Conservation (phyloP, 2,113 vertebrate genomes). For the Neogale vison region DNA sequence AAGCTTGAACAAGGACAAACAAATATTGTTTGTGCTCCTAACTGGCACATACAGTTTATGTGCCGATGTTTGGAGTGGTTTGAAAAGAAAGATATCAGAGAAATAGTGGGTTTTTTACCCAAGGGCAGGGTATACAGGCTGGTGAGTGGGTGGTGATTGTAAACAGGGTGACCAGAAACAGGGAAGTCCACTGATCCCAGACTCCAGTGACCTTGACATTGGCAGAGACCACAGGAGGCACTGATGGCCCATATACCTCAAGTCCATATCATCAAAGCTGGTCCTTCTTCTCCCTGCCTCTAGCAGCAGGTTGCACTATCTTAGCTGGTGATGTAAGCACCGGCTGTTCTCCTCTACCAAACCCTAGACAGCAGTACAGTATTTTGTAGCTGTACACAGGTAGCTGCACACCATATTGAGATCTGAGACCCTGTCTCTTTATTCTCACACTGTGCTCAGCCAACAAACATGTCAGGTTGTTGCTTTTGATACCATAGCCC, state of each 20-base stretch:
- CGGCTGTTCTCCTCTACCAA: not conserved
- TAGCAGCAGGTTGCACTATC: fast-evolving
- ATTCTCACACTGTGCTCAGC: not conserved
- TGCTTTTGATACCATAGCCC: not conserved
- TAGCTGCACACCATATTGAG: fast-evolving
- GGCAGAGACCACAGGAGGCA: not conserved
- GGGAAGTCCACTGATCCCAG: not conserved
- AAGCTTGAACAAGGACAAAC: not conserved
- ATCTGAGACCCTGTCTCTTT: not conserved
- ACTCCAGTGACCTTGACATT: not conserved
- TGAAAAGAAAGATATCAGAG: not conserved
- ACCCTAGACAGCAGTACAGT: not conserved
- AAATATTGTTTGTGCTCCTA: not conserved
- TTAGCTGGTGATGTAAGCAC: not conserved
- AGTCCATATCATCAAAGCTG: fast-evolving
- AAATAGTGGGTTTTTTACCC: not conserved
- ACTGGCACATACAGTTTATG: not conserved
- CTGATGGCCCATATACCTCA: fast-evolving
- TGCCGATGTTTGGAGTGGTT: not conserved
- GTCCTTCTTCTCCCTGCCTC: not conserved
- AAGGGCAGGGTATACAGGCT: not conserved
- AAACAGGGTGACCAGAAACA: not conserved
- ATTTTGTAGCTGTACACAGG: fast-evolving
- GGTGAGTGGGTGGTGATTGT: not conserved
- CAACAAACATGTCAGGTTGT: not conserved